phyloP scores from a whole-genome alignment of 2,797 vertebrate species.

The Dicrostonyx torquatus region DNA sequence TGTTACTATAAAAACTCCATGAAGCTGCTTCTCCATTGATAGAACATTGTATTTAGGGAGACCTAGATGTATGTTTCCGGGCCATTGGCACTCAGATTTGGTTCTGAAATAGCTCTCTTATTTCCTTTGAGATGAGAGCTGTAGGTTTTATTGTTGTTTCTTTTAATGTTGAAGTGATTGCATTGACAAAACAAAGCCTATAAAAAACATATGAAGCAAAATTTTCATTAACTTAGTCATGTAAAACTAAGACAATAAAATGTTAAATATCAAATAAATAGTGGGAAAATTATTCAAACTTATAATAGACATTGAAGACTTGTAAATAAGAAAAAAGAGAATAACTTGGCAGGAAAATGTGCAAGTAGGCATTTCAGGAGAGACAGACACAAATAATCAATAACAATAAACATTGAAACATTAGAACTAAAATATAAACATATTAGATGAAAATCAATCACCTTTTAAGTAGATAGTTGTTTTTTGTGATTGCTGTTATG shows the following conservation, averaged over 20 bases:
- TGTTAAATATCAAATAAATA: background rate
- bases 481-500: background rate
- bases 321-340: background rate
- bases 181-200: background rate
- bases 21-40: background rate
- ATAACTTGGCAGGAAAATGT: background rate
- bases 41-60: background rate
- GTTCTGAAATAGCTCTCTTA: background rate
- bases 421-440: background rate
- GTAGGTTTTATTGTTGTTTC: background rate
- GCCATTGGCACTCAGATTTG: background rate
- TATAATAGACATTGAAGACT: background rate
- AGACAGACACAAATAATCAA: background rate
- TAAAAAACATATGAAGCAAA: background rate
- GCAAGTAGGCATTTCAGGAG: background rate
- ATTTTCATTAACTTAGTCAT: background rate
- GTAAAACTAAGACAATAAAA: background rate
- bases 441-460: background rate
- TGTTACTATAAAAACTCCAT: background rate
- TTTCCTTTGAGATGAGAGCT: background rate
- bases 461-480: background rate
- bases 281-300: background rate
- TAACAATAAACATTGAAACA: background rate
- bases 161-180: background rate
- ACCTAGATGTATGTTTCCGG: background rate